These are phyloP conservation scores for Metopia argyrocephala DNA, from an alignment of 2,888 invertebrate genomes.

Conservation along the genomic window DNA sequence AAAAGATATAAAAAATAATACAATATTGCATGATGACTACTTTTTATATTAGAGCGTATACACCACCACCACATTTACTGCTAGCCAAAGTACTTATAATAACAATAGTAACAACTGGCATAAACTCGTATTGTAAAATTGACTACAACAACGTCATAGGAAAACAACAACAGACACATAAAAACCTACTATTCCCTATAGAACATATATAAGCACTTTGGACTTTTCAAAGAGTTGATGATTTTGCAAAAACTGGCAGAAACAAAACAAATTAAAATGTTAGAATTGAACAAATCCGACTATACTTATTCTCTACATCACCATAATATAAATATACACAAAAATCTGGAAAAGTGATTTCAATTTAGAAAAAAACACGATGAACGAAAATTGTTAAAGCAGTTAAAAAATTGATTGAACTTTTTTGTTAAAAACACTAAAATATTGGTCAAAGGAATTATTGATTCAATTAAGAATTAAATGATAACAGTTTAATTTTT, in stretches of 20 bases:
- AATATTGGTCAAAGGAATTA: too few species aligned
- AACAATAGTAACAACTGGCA: constrained; percentile 16
- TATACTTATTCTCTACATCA: too few species aligned
- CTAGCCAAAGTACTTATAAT: constrained; percentile 11
- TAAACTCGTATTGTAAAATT: constrained; percentile 37
- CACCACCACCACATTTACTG: background rate
- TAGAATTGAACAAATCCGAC: too few species aligned
- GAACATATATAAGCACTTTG: constrained; percentile 31
- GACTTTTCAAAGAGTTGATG: constrained; percentile 36
- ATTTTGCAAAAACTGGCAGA: constrained; percentile 34
- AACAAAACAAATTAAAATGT: background rate
- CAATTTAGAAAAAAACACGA: too few species aligned
- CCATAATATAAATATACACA: too few species aligned
- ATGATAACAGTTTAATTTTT: too few species aligned
- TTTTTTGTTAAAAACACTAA: too few species aligned
- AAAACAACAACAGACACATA: background rate
- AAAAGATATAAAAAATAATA: constrained; percentile 55
- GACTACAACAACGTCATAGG: constrained; percentile 18
- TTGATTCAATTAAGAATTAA: too few species aligned
- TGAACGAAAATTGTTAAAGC: too few species aligned
- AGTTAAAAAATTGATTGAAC: too few species aligned
- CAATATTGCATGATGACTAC: constrained; percentile 5
- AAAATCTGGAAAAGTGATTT: too few species aligned
- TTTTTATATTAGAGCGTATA: background rate
- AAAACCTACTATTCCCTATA: constrained; percentile 23